A percentile compares a stretch with the other conserved stretches of the same genome.
Evolutionary conservation across 2,888 invertebrate genomes (phyloP).

Genomic region (Romanomermis culicivorax): DNA sequence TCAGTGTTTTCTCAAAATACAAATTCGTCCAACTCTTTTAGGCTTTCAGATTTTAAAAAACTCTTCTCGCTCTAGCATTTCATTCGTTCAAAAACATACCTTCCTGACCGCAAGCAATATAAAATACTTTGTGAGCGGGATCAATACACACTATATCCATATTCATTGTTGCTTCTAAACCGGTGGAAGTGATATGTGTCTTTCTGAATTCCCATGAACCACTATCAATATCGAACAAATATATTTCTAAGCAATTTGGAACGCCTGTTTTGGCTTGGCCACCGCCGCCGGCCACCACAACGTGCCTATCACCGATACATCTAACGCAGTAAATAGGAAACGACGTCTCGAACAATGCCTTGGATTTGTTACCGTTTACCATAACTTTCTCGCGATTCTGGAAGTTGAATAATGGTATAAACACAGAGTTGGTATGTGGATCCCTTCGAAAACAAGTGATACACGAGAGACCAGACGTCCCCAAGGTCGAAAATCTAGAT

Average conservation of each 20-base stretch:
- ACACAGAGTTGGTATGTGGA: no score
- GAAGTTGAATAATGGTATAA: no score
- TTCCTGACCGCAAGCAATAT: background rate
- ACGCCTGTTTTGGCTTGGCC: conserved; percentile 91
- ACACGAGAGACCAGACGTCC: no score
- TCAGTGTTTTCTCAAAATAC: no score
- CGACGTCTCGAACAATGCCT: conserved; percentile 18
- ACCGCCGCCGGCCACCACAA: conserved; percentile 87
- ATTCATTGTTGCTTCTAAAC: conserved; percentile 22
- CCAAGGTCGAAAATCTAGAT: no score
- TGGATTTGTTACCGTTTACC: background rate
- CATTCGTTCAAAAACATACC: no score
- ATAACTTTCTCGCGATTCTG: no score
- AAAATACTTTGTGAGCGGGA: conserved; percentile 9
- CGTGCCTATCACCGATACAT: conserved; percentile 70
- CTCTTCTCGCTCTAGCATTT: no score
- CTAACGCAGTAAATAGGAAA: conserved; percentile 72
- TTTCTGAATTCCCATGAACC: background rate
- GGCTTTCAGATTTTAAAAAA: no score
- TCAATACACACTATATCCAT: conserved; percentile 18
- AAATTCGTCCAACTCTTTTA: no score
- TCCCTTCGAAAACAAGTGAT: no score
- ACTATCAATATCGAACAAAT: background rate
- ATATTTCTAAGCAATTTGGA: conserved; percentile 62
- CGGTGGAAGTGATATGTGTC: conserved; percentile 4